A percentile compares a stretch with the other conserved stretches of the same genome.
Conservation (phyloP, 1,140 invertebrate genomes). For the Euwallacea fornicatus region DNA sequence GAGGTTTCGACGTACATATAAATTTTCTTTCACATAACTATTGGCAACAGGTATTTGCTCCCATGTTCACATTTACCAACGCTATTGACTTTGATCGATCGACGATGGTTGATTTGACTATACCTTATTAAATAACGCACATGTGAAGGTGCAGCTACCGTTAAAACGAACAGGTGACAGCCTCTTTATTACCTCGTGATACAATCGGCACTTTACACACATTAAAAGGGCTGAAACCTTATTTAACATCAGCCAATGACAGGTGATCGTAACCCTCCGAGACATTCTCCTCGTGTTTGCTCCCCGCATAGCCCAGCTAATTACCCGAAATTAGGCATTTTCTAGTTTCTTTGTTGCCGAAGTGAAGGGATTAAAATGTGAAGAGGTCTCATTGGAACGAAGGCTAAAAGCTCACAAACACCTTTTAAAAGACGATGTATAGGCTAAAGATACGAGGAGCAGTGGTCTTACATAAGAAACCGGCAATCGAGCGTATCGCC, state of each 20-base stretch:
- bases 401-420: no score
- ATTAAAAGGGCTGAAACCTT: constrained; percentile 3
- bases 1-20: not conserved
- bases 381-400: not conserved
- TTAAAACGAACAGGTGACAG: constrained; percentile 15
- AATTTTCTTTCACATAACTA: not conserved
- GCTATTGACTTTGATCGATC: constrained; percentile 3
- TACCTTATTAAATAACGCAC: not conserved
- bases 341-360: not conserved
- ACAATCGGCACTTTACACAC: constrained; percentile 7
- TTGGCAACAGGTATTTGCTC: not conserved
- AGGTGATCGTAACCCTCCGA: not conserved
- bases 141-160: constrained; percentile 14
- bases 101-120: not conserved
- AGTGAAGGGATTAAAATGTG: not conserved
- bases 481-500: constrained; percentile 16
- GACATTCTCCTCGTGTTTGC: not conserved
- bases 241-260: not conserved
- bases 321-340: constrained; percentile 5
- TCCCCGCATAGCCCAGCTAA: not conserved
- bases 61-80: not conserved
- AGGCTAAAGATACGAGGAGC: constrained; percentile 8
- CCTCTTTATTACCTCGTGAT: constrained; percentile 4
- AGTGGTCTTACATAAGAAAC: constrained; percentile 26
- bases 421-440: not conserved